Evolutionary conservation across 37 sponge, comb jelly and placozoan species (phyloP).

Genomic region (Cladorhizidae sp.): DNA sequence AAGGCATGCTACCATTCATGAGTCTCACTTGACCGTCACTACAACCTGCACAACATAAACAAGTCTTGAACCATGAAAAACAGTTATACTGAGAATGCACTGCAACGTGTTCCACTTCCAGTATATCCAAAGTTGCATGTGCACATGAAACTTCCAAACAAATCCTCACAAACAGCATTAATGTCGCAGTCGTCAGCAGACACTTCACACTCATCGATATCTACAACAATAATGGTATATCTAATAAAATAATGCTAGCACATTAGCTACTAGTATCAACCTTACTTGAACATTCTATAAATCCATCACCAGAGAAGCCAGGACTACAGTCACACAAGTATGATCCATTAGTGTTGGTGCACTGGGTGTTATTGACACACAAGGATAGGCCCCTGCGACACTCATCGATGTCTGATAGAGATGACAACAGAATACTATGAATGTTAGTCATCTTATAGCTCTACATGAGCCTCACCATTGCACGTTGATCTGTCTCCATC

Average conservation of each 20-base stretch:
- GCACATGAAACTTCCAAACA: slow-evolving; percentile 25
- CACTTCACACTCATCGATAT: slow-evolving; percentile 11
- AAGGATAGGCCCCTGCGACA: not conserved
- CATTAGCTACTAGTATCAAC: too few relatives aligned
- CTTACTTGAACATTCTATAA: slow-evolving; percentile 4
- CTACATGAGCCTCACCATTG: not conserved
- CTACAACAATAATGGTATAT: not conserved
- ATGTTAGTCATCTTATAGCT: not conserved
- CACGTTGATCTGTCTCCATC: not conserved
- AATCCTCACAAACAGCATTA: slow-evolving; percentile 19
- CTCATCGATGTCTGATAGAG: slow-evolving; percentile 50
- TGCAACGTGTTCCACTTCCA: slow-evolving; percentile 26
- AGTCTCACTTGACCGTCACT: slow-evolving; percentile 23
- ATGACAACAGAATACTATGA: not conserved
- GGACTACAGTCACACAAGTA: slow-evolving; percentile 32
- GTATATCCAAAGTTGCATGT: slow-evolving; percentile 29
- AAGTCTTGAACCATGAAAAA: not conserved
- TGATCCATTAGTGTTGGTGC: slow-evolving; percentile 48
- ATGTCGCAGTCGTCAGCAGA: not conserved
- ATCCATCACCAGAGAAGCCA: slow-evolving; percentile 39
- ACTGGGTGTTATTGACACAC: slow-evolving; percentile 13
- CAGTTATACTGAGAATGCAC: not conserved
- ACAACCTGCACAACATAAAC: slow-evolving; percentile 4
- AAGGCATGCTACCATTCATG: slow-evolving; percentile 14
- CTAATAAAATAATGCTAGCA: not conserved